phyloP scores from a whole-genome alignment of 53 echinoderm and acorn worm genomes.

The Echinometra lucunter region DNA sequence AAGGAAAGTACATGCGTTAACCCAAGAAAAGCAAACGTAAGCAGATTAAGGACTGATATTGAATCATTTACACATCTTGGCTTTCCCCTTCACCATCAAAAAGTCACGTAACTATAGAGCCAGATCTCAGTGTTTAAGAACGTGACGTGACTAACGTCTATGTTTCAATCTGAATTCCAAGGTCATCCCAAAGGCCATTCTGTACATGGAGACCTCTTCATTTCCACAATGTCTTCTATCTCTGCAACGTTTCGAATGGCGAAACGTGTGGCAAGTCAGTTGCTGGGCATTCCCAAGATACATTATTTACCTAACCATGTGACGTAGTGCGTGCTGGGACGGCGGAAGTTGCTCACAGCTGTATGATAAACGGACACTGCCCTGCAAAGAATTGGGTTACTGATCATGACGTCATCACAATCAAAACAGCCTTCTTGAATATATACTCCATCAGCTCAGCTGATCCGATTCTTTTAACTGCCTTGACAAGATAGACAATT shows the following conservation, averaged over 20 bases:
- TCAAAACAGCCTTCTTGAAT: conserved; percentile 17
- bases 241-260: background rate
- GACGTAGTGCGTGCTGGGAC: background rate
- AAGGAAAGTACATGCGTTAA: no score
- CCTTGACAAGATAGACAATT: background rate
- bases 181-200: background rate
- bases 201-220: background rate
- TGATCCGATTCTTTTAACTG: background rate
- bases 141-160: conserved; percentile 10
- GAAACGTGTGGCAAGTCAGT: background rate
- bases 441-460: background rate
- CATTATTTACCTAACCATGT: conserved; percentile 18
- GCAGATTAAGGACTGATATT: no score
- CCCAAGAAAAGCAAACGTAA: no score
- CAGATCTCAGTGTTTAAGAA: background rate
- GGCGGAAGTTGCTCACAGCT: conserved; percentile 58
- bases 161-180: background rate
- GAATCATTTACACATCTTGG: background rate
- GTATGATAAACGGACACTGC: conserved; percentile 22
- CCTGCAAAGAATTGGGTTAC: conserved; percentile 47
- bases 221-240: background rate
- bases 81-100: background rate
- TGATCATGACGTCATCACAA: conserved; percentile 33
- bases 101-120: background rate
- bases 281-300: background rate